These are phyloP conservation scores for Molossus molossus DNA, from an alignment of 2,797 vertebrate genomes.

Conservation along the genomic window DNA sequence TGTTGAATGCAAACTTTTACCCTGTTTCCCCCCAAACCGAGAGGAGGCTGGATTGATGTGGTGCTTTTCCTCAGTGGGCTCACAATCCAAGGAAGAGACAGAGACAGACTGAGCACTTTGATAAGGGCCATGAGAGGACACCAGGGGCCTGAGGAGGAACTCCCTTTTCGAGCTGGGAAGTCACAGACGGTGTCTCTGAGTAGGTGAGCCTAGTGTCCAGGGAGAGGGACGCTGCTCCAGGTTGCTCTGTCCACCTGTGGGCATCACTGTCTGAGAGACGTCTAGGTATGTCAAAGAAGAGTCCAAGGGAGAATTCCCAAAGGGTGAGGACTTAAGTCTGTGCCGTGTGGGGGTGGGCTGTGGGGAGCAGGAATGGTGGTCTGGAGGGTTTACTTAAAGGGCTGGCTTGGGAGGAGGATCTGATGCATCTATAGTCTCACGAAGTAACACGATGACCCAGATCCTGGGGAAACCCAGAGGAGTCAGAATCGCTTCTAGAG, in stretches of 20 bases:
- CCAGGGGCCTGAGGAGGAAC: not conserved
- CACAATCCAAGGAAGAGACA: not conserved
- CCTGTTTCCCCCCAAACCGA: not conserved
- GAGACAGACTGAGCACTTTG: not conserved
- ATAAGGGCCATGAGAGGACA: not conserved
- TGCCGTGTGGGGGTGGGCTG: not conserved
- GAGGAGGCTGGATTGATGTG: not conserved
- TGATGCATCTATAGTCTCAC: not conserved
- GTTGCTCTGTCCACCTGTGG: not conserved
- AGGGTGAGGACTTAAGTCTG: not conserved
- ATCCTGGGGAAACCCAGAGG: not conserved
- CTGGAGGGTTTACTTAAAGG: not conserved
- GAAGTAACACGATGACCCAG: not conserved
- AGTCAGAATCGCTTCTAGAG: not conserved
- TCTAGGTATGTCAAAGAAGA: too few species aligned
- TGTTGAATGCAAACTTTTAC: too few species aligned
- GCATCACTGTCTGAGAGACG: not conserved
- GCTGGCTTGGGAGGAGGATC: too few species aligned
- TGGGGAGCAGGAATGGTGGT: not conserved
- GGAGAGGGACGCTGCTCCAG: too few species aligned
- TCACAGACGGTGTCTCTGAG: not conserved
- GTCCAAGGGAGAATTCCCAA: not conserved
- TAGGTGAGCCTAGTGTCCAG: not conserved
- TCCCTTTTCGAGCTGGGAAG: fast-evolving
- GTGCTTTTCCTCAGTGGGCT: not conserved